phyloP scores from a whole-genome alignment of 2,113 vertebrate genomes.

The Platysteira castanea region DNA sequence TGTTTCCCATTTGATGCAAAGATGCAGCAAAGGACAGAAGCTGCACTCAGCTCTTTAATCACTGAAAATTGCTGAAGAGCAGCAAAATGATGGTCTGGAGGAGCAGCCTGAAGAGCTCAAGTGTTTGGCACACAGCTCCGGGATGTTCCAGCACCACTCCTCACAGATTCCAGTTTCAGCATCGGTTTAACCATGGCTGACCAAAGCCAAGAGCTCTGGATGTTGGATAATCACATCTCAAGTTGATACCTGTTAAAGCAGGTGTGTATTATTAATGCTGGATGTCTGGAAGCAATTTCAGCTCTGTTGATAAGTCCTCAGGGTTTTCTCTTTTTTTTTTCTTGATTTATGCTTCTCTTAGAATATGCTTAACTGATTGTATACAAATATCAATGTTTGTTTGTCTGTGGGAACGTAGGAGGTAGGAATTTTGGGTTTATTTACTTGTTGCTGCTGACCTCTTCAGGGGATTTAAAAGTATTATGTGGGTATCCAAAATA shows the following conservation, averaged over 20 bases:
- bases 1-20: not conserved
- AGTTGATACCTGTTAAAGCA: not conserved
- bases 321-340: not conserved
- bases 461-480: not conserved
- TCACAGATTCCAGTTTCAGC: not conserved
- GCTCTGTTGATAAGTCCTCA: not conserved
- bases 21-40: not conserved
- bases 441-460: not conserved
- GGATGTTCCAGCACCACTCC: not conserved
- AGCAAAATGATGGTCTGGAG: not conserved
- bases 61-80: not conserved
- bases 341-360: not conserved
- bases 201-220: not conserved
- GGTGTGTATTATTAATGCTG: not conserved
- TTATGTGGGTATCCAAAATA: not conserved
- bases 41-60: not conserved
- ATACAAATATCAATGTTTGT: not conserved
- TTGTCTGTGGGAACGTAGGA: not conserved
- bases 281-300: not conserved
- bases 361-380: not conserved
- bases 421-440: not conserved
- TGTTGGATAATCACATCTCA: not conserved
- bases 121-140: fast-evolving
- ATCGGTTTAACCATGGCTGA: not conserved
- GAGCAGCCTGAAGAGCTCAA: not conserved